Base-by-base conservation (phyloP, 2,113 vertebrate genomes). In the Coreoperca whiteheadi region DNA sequence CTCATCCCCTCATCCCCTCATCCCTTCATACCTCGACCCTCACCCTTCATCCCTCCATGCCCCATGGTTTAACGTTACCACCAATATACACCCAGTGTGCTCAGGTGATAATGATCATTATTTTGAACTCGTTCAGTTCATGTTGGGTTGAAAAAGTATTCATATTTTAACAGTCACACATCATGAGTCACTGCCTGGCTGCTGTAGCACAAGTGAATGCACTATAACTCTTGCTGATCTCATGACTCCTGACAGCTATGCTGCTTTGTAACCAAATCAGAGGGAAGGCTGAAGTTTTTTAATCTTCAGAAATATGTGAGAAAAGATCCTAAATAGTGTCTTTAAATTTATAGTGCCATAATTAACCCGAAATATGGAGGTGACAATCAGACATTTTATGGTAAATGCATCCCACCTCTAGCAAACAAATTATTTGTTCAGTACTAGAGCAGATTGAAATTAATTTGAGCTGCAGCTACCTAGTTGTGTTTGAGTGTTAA, bases 401-500 rank as follows among this genome's bases (percentile, higher is more conserved):
- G 4, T 34, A 46, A 74, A 43, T 60, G 7, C 6, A 59, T 37
- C 57, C 34, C 32, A 63, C 2, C 15, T 53, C 6, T 30, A 32
- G 46, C 25, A 21, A 57, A 65, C 9, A 66, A 56, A 34, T 37
- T 0, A 56, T 75, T 41, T 56, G 28, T 70, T 30, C 20, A 51
- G 53, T 15, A 67, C 5, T 18, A 37, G 8, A 54, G 67, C 51
- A 28, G 63, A 51, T 71, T 77, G 23, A 39, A 34, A 57, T 83
- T 6, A 25, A 23, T 46, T 63, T 54, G 14, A n/a, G 66, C 5
- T 48, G 25, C 20, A 63, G 37, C 66, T 83, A 67, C n/a, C 48
- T 23, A 30, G 0, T 41, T 37, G n/a, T 30, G 20, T 23, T 41
- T 3, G 39, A 21, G 51, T 66, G 53, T 80, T 79, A 76, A 64